Percentiles rank a stretch among this genome's conserved stretches.
phyloP scores from a whole-genome alignment of 92 coral and sea anemone species.

The Pocillopora grandis region DNA sequence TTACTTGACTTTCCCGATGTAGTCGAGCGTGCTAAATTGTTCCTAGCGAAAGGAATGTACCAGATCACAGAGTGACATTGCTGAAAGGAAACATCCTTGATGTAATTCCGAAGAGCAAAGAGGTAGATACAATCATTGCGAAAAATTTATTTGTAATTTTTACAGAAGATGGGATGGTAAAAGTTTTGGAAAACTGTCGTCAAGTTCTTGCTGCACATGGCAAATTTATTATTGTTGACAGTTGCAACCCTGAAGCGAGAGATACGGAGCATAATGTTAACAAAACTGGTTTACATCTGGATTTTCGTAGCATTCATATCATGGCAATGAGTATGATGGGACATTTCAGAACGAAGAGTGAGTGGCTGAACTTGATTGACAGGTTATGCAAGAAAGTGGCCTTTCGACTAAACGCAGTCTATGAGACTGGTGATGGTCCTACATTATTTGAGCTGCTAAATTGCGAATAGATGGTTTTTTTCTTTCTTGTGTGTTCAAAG shows the following conservation, averaged over 20 bases:
- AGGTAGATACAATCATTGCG: conserved; percentile 31
- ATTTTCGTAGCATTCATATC: conserved; percentile 20
- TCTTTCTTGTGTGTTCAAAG: not conserved
- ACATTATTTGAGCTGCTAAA: conserved; percentile 29
- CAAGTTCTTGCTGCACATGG: conserved; percentile 20
- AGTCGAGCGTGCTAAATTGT: not conserved
- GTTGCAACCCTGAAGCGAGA: conserved; percentile 27
- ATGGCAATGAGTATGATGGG: conserved; percentile 14
- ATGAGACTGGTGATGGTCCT: conserved; percentile 41
- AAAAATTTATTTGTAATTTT: conserved; percentile 31
- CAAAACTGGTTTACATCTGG: conserved; percentile 16
- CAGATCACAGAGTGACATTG: conserved; percentile 11
- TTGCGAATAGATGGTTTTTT: not conserved
- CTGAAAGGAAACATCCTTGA: conserved; percentile 21
- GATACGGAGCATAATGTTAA: conserved; percentile 13
- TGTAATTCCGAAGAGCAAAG: not conserved
- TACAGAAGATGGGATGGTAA: conserved; percentile 24
- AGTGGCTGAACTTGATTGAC: conserved; percentile 25
- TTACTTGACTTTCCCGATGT: conserved; percentile 28
- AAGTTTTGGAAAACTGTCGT: conserved; percentile 26
- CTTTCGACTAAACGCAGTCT: conserved; percentile 14
- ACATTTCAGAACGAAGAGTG: conserved; percentile 21
- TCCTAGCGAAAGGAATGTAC: conserved; percentile 2
- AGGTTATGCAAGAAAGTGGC: conserved; percentile 25
- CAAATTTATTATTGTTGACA: conserved; percentile 28